A percentile compares a stretch with the other conserved stretches of the same genome.
Evolutionary conservation across 2,888 invertebrate species (phyloP).

Genomic region (Zaprionus lineosus): DNA sequence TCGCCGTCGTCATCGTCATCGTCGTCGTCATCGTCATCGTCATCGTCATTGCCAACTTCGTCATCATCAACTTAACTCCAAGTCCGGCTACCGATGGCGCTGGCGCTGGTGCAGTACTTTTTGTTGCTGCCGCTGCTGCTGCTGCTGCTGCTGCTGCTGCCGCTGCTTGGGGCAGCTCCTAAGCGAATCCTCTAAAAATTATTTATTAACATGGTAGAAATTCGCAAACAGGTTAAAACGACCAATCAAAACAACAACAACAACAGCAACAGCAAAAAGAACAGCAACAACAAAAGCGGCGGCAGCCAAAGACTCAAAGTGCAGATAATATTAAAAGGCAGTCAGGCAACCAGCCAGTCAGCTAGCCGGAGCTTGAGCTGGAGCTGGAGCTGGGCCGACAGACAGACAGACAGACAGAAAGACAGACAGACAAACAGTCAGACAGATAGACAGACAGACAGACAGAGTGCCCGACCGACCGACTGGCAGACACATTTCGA

Average conservation of each 20-base stretch:
- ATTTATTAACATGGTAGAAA: slow-evolving; percentile 81
- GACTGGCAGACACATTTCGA: slow-evolving; percentile 72
- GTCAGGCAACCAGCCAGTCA: slow-evolving; percentile 54
- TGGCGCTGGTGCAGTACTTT: slow-evolving; percentile 29
- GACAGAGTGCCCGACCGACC: slow-evolving; percentile 50
- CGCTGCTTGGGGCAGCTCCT: slow-evolving; percentile 45
- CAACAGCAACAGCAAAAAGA: slow-evolving; percentile 22
- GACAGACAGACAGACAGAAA: slow-evolving; percentile 70
- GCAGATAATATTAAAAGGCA: slow-evolving; percentile 75
- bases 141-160: slow-evolving; percentile 19
- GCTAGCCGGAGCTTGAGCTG: slow-evolving; percentile 22
- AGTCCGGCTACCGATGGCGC: slow-evolving; percentile 41
- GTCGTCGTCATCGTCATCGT: background rate
- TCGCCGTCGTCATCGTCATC: background rate
- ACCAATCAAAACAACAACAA: slow-evolving; percentile 72
- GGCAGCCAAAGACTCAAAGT: slow-evolving; percentile 72
- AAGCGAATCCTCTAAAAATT: slow-evolving; percentile 80
- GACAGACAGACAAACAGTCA: slow-evolving; percentile 60
- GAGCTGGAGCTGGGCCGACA: slow-evolving; percentile 54
- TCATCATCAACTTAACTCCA: background rate
- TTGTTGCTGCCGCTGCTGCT: slow-evolving; percentile 32
- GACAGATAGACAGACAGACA: slow-evolving; percentile 25
- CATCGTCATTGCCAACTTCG: background rate
- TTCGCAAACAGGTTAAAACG: slow-evolving; percentile 81
- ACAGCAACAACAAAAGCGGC: slow-evolving; percentile 45